Percentiles rank a stretch among this genome's conserved stretches.
These are phyloP conservation scores for Lordiphosa collinella DNA, from an alignment of 1,140 invertebrate species.

Conservation along the genomic window DNA sequence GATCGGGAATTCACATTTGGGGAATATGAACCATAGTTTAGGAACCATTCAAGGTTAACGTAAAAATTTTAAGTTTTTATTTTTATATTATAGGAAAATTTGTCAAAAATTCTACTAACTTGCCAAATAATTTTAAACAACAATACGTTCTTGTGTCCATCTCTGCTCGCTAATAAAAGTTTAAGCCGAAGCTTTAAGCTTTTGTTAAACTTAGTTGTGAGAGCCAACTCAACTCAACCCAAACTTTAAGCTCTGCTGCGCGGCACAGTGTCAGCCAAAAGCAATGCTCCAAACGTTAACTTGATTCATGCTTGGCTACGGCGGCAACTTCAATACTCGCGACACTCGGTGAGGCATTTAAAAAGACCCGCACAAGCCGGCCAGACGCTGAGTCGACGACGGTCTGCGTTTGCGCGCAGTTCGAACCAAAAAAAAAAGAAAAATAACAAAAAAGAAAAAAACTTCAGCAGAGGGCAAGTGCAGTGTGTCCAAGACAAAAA, in stretches of 20 bases:
- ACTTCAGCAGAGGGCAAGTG: conserved; percentile 26
- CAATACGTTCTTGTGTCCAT: no score
- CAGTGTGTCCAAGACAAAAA: conserved; percentile 5
- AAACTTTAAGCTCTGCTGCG: conserved; percentile 8
- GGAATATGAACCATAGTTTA: no score
- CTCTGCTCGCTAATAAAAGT: no score
- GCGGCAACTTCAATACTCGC: conserved; percentile 1
- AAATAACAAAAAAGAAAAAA: conserved; percentile 21
- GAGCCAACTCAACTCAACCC: not conserved
- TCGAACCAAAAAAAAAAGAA: conserved; percentile 42
- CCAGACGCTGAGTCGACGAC: conserved; percentile 59
- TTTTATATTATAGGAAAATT: no score
- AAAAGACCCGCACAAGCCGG: conserved; percentile 50
- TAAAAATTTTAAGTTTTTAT: no score
- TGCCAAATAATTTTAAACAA: no score
- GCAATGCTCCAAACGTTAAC: not conserved
- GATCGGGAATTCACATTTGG: no score
- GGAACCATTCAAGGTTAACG: no score
- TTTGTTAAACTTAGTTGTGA: no score
- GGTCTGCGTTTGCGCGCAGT: conserved; percentile 72
- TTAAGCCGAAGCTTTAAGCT: no score
- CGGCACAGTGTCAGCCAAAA: not conserved
- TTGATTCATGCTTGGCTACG: not conserved
- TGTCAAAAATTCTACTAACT: no score
- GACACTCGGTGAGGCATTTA: conserved; percentile 28